These are phyloP conservation scores for Polydrusus cervinus DNA, from an alignment of 2,888 invertebrate genomes.

Conservation along the genomic window DNA sequence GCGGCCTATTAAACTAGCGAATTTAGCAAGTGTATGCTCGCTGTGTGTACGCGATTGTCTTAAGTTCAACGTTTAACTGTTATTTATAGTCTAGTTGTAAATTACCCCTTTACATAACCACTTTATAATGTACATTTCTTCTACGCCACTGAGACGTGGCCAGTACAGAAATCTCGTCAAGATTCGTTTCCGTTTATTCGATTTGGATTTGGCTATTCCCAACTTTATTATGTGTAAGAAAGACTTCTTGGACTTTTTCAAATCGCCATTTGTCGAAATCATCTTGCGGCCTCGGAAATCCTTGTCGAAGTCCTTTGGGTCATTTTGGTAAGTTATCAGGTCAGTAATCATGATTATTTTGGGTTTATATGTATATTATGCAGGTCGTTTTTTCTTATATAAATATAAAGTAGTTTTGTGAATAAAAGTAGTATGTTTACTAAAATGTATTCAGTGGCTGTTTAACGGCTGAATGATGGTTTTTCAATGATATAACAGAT, in stretches of 20 bases:
- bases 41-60: too few relatives aligned
- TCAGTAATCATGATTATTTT: not conserved
- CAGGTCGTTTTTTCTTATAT: not conserved
- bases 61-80: too few relatives aligned
- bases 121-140: not conserved
- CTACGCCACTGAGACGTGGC: not conserved
- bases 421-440: too few relatives aligned
- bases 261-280: conserved; percentile 9
- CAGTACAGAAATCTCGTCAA: not conserved
- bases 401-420: not conserved
- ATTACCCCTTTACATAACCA: too few relatives aligned
- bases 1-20: too few relatives aligned
- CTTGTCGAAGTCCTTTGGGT: not conserved
- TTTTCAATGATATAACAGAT: too few relatives aligned
- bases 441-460: too few relatives aligned
- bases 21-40: too few relatives aligned
- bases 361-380: not conserved
- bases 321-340: not conserved
- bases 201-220: conserved; percentile 18
- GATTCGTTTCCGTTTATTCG: conserved; percentile 15
- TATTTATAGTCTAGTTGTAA: too few relatives aligned
- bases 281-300: conserved; percentile 5
- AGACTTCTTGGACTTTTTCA: conserved; percentile 8
- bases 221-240: conserved; percentile 17
- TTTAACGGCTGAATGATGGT: too few relatives aligned